Evolutionary conservation across 2,113 vertebrate species (phyloP).

Genomic region (Spheniscus mendiculus): DNA sequence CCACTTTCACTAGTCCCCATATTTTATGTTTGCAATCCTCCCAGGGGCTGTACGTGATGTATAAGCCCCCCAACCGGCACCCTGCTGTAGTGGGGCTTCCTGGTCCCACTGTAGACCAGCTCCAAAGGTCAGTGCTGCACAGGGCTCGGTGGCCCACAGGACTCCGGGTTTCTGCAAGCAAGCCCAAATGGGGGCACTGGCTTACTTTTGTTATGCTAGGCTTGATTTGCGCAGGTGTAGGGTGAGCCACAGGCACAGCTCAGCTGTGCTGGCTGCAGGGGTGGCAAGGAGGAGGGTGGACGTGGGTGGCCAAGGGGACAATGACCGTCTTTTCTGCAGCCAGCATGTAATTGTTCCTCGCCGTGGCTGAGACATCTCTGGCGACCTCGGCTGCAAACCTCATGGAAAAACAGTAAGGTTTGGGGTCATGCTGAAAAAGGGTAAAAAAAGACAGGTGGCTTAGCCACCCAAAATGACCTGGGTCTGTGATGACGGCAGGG

Average conservation of each 20-base stretch:
- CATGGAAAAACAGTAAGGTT: neutral
- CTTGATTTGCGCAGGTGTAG: neutral
- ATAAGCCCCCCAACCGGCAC: neutral
- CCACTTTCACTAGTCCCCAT: neutral
- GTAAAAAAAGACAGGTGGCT: neutral
- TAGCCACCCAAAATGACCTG: neutral
- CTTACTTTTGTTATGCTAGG: neutral
- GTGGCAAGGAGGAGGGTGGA: too few relatives aligned
- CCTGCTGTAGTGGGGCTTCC: neutral
- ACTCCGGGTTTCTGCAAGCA: neutral
- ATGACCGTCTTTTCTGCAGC: neutral
- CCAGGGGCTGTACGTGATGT: rapidly evolving
- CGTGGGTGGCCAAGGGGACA: neutral
- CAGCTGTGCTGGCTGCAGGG: too few relatives aligned
- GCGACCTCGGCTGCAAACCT: neutral
- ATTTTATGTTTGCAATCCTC: neutral
- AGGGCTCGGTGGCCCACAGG: rapidly evolving
- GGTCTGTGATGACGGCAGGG: neutral
- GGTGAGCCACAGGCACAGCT: neutral
- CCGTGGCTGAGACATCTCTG: neutral
- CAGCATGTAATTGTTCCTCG: neutral
- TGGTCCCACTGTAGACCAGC: neutral
- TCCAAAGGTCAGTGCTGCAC: neutral
- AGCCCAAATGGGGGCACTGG: neutral
- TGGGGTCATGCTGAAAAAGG: neutral